Base-by-base conservation (phyloP, 2,888 invertebrate genomes). In the Ariolimax columbianus region DNA sequence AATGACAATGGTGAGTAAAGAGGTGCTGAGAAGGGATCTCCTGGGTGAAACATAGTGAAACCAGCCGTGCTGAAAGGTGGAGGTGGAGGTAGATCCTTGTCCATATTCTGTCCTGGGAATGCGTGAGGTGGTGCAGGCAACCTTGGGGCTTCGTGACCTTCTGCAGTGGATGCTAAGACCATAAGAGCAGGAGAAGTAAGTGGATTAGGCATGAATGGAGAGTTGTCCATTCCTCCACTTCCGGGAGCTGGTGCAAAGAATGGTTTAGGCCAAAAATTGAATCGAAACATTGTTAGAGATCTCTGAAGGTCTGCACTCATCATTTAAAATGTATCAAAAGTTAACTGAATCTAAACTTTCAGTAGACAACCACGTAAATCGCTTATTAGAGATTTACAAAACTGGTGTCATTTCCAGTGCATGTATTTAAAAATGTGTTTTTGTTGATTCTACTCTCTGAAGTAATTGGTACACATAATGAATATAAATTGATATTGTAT, bases 201-300 rank as follows among this genome's bases (percentile, higher is more conserved):
- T 1, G 92, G 91, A 86, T 92, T 92, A 17, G 92, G 92, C 77
- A 92, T 88, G 78, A 91, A 92, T 11, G 91, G 87, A 9, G 91
- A 88, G 85, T 90, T 92, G 78, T 92, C 92, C 92, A 92, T 92
- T 33, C 90, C 90, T 40, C 88, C 87, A 73, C 89, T 87, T 66
- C 90, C 89, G 40, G 90, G 90, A 72, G 90, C 89, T 66, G 90
- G 90, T 26, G 91, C 88, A 85, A 92, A 90, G 86, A 92, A 91
- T 72, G 91, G 91, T 89, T 92, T 91, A 79, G 90, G 90, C 93
- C 93, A 93, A 87, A 93, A 90, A 87, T 93, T 93, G 89, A 92
- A 91, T 85, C 92, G 91, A 90, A 92, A 93, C 92, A 93, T 92
- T 77, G 88, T 83, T 81, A 87, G 43, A 30, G 86, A 86, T 82